Percentiles rank a stretch among this genome's conserved stretches.
These are phyloP conservation scores for Peromyscus polionotus DNA, from an alignment of 2,113 vertebrate genomes.

Conservation along the genomic window DNA sequence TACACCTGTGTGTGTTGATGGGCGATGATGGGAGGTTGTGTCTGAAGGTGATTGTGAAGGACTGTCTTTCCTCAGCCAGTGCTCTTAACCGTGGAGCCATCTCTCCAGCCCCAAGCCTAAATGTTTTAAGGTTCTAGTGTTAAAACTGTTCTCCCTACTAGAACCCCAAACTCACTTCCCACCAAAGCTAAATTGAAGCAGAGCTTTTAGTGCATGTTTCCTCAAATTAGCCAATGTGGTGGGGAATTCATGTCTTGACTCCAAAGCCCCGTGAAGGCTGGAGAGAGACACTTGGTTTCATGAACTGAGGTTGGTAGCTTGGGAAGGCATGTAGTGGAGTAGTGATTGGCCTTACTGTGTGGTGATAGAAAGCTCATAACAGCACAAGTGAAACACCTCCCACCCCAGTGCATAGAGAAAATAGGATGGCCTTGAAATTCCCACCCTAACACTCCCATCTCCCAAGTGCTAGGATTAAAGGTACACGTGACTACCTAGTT, in stretches of 20 bases:
- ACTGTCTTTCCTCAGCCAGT: not conserved
- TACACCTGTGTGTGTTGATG: not conserved
- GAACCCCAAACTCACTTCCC: not conserved
- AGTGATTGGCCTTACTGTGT: not conserved
- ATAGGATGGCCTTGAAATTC: not conserved
- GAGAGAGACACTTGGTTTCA: not conserved
- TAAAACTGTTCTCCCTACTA: not conserved
- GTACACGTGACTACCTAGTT: not conserved
- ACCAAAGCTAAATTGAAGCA: conserved; percentile 41
- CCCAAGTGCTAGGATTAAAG: not conserved
- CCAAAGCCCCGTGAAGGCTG: not conserved
- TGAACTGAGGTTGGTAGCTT: not conserved
- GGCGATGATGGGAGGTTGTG: not conserved
- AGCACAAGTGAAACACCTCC: not conserved
- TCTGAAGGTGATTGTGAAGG: not conserved
- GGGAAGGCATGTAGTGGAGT: not conserved
- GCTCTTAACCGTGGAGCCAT: no score
- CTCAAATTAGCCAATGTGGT: not conserved
- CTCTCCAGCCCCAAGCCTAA: not conserved
- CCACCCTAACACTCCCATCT: not conserved
- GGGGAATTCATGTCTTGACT: not conserved
- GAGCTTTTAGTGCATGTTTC: not conserved
- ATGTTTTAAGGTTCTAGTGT: not conserved
- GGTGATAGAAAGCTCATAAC: not conserved
- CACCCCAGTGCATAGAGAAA: not conserved